A percentile compares a stretch with the other conserved stretches of the same genome.
Conservation (phyloP, 1,140 invertebrate genomes). For the Aphis craccivora region DNA sequence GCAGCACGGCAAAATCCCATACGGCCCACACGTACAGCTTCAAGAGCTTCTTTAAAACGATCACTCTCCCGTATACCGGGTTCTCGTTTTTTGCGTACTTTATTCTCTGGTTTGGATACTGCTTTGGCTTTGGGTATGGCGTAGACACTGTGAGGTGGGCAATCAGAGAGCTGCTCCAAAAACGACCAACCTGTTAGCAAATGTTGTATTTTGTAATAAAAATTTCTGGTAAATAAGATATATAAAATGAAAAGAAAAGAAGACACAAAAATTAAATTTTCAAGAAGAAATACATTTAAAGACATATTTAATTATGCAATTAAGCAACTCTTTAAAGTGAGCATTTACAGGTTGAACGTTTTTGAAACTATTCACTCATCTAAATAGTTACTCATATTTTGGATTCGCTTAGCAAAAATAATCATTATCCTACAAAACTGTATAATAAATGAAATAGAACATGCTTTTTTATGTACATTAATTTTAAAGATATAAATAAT, state of each 20-base stretch:
- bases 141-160: constrained; percentile 56
- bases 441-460: constrained; percentile 35
- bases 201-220: constrained; percentile 53
- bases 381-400: constrained; percentile 48
- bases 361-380: constrained; percentile 55
- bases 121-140: constrained; percentile 56
- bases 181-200: constrained; percentile 58
- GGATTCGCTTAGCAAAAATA: constrained; percentile 44
- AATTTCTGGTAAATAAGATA: constrained; percentile 48
- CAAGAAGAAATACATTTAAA: constrained; percentile 49
- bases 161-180: constrained; percentile 57
- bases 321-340: constrained; percentile 52
- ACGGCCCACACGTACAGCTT: constrained; percentile 80
- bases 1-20: constrained; percentile 86
- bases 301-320: constrained; percentile 27
- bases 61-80: constrained; percentile 55
- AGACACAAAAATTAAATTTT: constrained; percentile 48
- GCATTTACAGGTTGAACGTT: constrained; percentile 57
- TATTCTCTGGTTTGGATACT: constrained; percentile 47
- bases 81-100: constrained; percentile 52
- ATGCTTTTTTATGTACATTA: constrained; percentile 50
- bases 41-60: constrained; percentile 68
- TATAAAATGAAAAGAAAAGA: constrained; percentile 38
- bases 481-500: constrained; percentile 34
- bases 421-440: constrained; percentile 45